phyloP scores from a whole-genome alignment of 2,797 vertebrate species.

The Betta splendens region DNA sequence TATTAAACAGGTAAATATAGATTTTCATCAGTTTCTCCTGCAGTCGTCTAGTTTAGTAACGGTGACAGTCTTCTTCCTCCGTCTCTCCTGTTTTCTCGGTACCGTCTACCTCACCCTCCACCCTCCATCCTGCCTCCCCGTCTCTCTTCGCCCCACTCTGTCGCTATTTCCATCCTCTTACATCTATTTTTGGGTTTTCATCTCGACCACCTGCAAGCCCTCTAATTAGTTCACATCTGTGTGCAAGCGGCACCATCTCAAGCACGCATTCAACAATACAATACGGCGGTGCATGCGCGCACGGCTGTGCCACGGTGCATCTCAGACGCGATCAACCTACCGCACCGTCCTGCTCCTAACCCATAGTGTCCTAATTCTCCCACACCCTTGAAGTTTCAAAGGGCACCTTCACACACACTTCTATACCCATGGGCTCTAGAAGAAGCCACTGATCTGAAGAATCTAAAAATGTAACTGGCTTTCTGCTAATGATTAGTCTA shows the following conservation, averaged over 20 bases:
- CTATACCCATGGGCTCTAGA: conserved; percentile 11
- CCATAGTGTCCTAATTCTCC: conserved; percentile 39
- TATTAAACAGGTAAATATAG: too few species aligned
- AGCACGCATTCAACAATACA: conserved; percentile 57
- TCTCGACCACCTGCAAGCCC: conserved; percentile 83
- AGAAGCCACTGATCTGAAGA: conserved; percentile 30
- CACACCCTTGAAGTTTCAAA: conserved; percentile 35
- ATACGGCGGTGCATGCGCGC: conserved; percentile 36
- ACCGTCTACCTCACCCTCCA: conserved; percentile 21
- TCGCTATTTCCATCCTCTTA: conserved; percentile 56
- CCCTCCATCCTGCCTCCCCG: conserved; percentile 12
- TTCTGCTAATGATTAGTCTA: conserved; percentile 61
- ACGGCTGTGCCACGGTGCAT: neutral
- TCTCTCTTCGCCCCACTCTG: conserved; percentile 35
- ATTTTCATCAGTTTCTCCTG: conserved; percentile 16
- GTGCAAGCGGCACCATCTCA: conserved; percentile 65
- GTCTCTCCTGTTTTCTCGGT: conserved; percentile 10
- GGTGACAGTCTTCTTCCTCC: conserved; percentile 20
- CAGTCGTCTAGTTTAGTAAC: conserved; percentile 43
- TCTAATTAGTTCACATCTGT: conserved; percentile 86
- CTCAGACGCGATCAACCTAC: conserved; percentile 11
- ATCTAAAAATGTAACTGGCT: conserved; percentile 63
- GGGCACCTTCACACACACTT: conserved; percentile 22
- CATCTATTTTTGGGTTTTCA: conserved; percentile 75
- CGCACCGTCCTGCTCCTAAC: conserved; percentile 25